Percentiles rank a stretch among this genome's conserved stretches.
Evolutionary conservation across 2,113 vertebrate species (phyloP).

Genomic region (Mesitornis unicolor): DNA sequence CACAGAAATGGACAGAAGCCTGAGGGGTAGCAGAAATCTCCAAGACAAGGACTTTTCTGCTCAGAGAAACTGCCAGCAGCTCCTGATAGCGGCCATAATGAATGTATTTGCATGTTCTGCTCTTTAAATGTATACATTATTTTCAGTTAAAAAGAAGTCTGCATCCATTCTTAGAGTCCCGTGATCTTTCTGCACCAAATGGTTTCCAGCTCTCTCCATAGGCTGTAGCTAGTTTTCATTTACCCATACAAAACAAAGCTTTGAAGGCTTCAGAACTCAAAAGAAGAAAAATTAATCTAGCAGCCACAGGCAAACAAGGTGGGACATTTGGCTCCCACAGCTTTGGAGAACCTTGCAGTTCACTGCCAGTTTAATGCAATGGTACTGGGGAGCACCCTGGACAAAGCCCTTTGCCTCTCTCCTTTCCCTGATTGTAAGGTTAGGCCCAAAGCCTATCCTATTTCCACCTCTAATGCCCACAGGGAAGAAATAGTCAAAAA

Average conservation of each 20-base stretch:
- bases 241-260: neutral
- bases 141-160: slow-evolving; percentile 8
- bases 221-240: neutral
- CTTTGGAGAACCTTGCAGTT: neutral
- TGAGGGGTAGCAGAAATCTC: neutral
- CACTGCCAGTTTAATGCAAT: neutral
- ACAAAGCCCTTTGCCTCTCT: neutral
- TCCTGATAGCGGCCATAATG: neutral
- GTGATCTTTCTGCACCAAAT: neutral
- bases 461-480: neutral
- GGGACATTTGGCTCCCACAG: neutral
- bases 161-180: neutral
- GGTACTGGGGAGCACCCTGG: neutral
- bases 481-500: neutral
- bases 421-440: neutral
- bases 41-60: neutral
- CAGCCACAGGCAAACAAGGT: neutral
- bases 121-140: neutral
- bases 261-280: neutral
- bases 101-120: neutral
- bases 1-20: neutral
- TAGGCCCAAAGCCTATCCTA: neutral
- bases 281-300: neutral
- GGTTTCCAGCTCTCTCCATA: neutral
- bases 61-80: neutral